Base-by-base conservation (phyloP, 2,113 vertebrate species). In the Phaethornis superciliosus region DNA sequence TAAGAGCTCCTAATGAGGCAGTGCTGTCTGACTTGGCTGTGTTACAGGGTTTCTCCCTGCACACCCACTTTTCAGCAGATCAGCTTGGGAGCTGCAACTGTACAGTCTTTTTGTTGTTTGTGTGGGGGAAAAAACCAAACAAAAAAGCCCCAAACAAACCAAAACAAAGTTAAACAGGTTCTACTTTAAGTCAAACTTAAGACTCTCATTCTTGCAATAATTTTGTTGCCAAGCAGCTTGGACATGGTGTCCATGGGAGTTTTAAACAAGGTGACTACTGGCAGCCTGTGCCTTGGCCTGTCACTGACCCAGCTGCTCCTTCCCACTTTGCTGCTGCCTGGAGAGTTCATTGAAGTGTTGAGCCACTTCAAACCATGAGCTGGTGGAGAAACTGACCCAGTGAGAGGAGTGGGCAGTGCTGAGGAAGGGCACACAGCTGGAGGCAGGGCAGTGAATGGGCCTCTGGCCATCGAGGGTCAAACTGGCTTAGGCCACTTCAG, bases 331-430 rank as follows among this genome's bases (percentile, higher is more conserved):
- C 70, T 77, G 80, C 40, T 40, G 40, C 40, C 74, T 86, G 74
- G 37, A 59, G 47, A 81, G 69, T 78, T 78, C 22, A 1, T 37
- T 20, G 10, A 28, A 10, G 0, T 3, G 0, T 16, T 24, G 64
- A 89, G n/a, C 47, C 47, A 9, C 8, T 54, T 37, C 14, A 70
- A 0, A 27, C 2, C 1, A 0, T 0, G 30, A 42, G 81, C 5
- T 63, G 62, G 4, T 52, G 49, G 47, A 14, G 54, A 67, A 81
- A 37, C 21, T 28, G 24, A 37, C 23, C 27, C 58, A 9, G 2
- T 18, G 58, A 12, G 26, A 14, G 2, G 52, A 40, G 40, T 40
- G 40, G 40, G 11, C 13, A 40, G 11, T 40, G 40, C 40, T 40
- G 40, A 40, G 40, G 40, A 40, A 40, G 40, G 32, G 67, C 7